Percentiles rank a stretch among this genome's conserved stretches.
These are phyloP conservation scores for Coendou prehensilis DNA, from an alignment of 2,797 vertebrate species.

Conservation along the genomic window DNA sequence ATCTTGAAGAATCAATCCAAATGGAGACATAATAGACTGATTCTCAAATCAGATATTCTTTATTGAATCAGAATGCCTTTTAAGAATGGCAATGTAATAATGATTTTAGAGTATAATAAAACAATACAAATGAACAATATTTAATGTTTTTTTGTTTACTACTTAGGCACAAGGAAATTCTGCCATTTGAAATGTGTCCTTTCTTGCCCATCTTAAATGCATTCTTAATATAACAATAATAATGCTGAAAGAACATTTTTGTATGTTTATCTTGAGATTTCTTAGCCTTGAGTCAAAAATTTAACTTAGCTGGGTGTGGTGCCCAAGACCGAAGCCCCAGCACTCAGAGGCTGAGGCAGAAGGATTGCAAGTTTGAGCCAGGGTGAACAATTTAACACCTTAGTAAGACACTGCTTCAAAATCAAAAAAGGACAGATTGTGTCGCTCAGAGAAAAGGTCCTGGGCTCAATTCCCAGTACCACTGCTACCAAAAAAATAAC, in stretches of 20 bases:
- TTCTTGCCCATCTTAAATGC: slow-evolving; percentile 9
- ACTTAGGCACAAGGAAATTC: slow-evolving; percentile 8
- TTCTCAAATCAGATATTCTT: neutral
- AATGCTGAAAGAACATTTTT: slow-evolving; percentile 34
- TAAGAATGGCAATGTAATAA: slow-evolving; percentile 28
- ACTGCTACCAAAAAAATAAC: no score
- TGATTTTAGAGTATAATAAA: slow-evolving; percentile 15
- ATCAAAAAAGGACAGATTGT: no score
- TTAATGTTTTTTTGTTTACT: neutral
- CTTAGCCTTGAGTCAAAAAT: slow-evolving; percentile 43
- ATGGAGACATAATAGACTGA: neutral
- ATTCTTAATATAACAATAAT: neutral
- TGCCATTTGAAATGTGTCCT: slow-evolving; percentile 24
- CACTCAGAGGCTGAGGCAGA: neutral
- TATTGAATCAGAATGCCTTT: neutral
- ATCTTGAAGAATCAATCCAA: neutral
- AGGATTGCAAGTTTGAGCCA: neutral
- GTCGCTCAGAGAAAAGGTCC: no score
- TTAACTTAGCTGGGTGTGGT: neutral
- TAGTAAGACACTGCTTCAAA: no score
- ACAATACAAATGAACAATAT: slow-evolving; percentile 3
- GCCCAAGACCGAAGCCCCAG: no score
- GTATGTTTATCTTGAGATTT: neutral
- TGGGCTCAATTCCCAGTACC: no score
- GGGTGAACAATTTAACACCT: neutral